phyloP scores from a whole-genome alignment of 2,888 invertebrate species.

The Agonopterix heracliana region DNA sequence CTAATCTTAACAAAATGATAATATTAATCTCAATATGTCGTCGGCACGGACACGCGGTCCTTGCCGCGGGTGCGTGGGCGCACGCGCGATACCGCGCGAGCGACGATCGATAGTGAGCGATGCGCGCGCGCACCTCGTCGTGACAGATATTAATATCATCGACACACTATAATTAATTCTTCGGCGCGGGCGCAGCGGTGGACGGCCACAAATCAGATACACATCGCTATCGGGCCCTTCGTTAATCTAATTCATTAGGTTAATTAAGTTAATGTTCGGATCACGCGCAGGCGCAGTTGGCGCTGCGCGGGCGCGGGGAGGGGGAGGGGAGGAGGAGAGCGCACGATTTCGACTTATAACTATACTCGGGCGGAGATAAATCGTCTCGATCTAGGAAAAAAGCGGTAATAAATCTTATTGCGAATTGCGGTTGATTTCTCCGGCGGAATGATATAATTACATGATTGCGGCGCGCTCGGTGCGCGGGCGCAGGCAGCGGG shows the following conservation, averaged over 20 bases:
- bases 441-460: slow-evolving; percentile 49
- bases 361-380: slow-evolving; percentile 20
- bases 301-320: slow-evolving; percentile 1
- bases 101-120: background rate
- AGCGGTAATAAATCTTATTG: slow-evolving; percentile 42
- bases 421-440: slow-evolving; percentile 43
- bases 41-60: too few relatives aligned
- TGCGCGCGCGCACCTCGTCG: background rate
- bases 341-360: slow-evolving; percentile 14
- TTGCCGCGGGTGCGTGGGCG: too few relatives aligned
- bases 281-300: slow-evolving; percentile 21
- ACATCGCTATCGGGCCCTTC: slow-evolving; percentile 13
- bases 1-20: too few relatives aligned
- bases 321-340: slow-evolving; percentile 2
- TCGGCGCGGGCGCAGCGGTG: slow-evolving; percentile 9
- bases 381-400: slow-evolving; percentile 37
- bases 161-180: slow-evolving; percentile 27
- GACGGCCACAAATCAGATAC: background rate
- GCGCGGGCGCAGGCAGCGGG: slow-evolving; percentile 4
- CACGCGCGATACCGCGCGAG: too few relatives aligned
- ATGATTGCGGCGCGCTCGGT: slow-evolving; percentile 30
- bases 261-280: slow-evolving; percentile 42
- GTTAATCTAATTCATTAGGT: slow-evolving; percentile 45
- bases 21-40: too few relatives aligned
- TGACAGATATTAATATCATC: slow-evolving; percentile 36